Conservation (phyloP, 1,140 invertebrate genomes). For the Portunus trituberculatus region DNA sequence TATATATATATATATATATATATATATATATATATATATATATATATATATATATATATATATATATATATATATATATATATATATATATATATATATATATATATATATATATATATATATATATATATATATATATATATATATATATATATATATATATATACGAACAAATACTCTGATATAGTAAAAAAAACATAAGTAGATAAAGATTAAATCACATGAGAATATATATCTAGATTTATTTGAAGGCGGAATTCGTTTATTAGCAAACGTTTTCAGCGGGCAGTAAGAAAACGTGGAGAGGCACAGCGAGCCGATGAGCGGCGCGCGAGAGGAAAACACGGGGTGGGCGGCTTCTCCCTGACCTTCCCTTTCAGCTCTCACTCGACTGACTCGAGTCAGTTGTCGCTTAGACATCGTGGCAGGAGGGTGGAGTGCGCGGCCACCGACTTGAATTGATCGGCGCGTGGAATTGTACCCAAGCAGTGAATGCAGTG, state of each 20-base stretch:
- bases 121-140: constrained; percentile 26
- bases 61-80: not conserved
- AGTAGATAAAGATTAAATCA: not conserved
- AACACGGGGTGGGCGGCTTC: not conserved
- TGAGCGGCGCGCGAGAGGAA: constrained; percentile 30
- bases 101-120: not conserved
- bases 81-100: not conserved
- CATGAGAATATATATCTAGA: not conserved
- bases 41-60: not conserved
- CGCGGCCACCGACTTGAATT: not conserved
- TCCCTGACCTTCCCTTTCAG: constrained; percentile 9
- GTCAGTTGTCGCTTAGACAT: constrained; percentile 65
- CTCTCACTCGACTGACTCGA: constrained; percentile 20
- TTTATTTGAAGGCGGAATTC: not conserved
- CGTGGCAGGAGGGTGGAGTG: constrained; percentile 29
- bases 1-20: not conserved
- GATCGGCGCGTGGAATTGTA: constrained; percentile 58
- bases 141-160: constrained; percentile 26
- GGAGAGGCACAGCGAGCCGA: constrained; percentile 29
- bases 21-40: not conserved
- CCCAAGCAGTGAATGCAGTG: not conserved
- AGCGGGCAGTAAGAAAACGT: not conserved
- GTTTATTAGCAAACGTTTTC: constrained; percentile 15
- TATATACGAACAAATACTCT: not conserved
- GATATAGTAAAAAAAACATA: not conserved